A percentile compares a stretch with the other conserved stretches of the same genome.
Conservation (phyloP, 2,797 vertebrate genomes). For the Pitangus sulphuratus region DNA sequence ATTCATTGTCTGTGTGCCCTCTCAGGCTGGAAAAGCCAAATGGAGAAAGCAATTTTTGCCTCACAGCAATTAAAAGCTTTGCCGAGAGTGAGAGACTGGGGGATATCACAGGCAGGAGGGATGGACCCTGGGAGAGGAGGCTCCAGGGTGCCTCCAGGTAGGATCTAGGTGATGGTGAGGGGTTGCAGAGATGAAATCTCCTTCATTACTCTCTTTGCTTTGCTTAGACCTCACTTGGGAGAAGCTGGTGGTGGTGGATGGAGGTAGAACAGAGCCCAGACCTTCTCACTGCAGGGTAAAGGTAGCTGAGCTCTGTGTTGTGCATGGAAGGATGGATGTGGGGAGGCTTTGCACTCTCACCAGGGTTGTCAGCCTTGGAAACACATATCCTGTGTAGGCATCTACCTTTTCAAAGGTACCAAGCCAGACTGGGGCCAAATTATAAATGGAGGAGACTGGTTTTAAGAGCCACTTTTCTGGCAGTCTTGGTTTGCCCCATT, state of each 20-base stretch:
- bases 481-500: neutral
- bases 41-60: neutral
- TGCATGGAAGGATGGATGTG: fast-evolving
- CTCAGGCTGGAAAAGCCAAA: neutral
- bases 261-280: neutral
- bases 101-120: neutral
- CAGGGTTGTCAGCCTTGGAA: neutral
- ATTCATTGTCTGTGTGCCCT: neutral
- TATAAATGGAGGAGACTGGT: neutral
- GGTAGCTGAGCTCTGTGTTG: neutral
- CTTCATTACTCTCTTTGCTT: neutral
- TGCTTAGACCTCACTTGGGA: neutral
- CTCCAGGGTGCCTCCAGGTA: neutral
- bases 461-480: neutral
- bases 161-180: neutral
- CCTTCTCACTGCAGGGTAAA: neutral
- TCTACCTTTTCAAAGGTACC: neutral
- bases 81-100: neutral
- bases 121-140: neutral
- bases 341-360: neutral
- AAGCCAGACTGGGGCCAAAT: neutral
- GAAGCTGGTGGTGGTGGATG: neutral
- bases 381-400: fast-evolving
- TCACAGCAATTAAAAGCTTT: neutral
- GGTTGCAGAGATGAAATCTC: neutral